phyloP scores from a whole-genome alignment of 2,797 vertebrate species.

The Cynopterus sphinx region DNA sequence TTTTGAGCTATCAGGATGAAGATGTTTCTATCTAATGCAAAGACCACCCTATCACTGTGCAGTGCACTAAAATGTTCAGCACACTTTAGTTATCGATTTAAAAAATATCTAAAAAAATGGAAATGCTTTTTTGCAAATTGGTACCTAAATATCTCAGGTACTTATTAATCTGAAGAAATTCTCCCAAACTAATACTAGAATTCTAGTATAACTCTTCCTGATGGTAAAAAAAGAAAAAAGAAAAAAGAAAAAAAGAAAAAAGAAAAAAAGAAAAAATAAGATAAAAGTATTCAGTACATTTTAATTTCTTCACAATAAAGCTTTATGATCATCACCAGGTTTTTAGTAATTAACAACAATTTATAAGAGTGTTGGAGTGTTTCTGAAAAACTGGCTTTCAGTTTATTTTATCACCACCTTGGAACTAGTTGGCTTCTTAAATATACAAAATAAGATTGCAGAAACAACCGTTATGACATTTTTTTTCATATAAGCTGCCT shows the following conservation, averaged over 20 bases:
- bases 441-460: conserved; percentile 84
- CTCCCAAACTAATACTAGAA: conserved; percentile 63
- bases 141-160: conserved; percentile 60
- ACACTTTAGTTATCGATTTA: conserved; percentile 61
- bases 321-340: conserved; percentile 70
- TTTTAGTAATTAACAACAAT: conserved; percentile 83
- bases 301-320: conserved; percentile 75
- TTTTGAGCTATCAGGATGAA: conserved; percentile 82
- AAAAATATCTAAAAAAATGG: conserved; percentile 75
- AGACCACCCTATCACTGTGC: conserved; percentile 78
- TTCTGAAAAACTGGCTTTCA: conserved; percentile 81
- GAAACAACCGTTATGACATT: conserved; percentile 80
- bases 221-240: conserved; percentile 67
- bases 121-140: conserved; percentile 66
- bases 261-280: conserved; percentile 57
- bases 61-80: conserved; percentile 75
- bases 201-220: conserved; percentile 72
- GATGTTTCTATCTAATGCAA: conserved; percentile 81
- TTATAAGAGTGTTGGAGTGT: conserved; percentile 83
- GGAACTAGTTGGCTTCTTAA: conserved; percentile 82
- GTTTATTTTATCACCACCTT: conserved; percentile 82
- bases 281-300: conserved; percentile 66
- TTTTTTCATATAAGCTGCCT: conserved; percentile 70
- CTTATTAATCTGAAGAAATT: conserved; percentile 71
- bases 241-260: conserved; percentile 54